These are phyloP conservation scores for Australoheros facetus DNA, from an alignment of 2,797 vertebrate genomes.

Conservation along the genomic window DNA sequence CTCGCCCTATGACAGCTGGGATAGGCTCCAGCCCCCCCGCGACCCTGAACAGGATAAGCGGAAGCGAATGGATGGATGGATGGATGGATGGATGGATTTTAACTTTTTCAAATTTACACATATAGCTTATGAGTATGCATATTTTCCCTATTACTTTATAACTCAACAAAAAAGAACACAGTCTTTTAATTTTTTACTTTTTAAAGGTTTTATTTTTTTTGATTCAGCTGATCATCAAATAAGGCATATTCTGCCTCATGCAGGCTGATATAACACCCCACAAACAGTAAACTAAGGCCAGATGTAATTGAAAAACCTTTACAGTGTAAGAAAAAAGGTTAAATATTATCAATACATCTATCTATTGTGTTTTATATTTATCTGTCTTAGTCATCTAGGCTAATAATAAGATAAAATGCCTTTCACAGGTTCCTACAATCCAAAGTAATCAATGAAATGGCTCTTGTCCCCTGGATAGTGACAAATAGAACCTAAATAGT, in stretches of 20 bases:
- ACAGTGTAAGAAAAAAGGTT: accelerated
- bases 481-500: not conserved
- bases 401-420: not conserved
- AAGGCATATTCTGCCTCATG: not conserved
- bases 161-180: not conserved
- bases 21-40: too few relatives aligned
- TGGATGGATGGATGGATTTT: too few relatives aligned
- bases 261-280: not conserved
- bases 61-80: too few relatives aligned
- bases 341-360: not conserved
- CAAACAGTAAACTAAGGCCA: not conserved
- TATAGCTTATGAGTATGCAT: not conserved
- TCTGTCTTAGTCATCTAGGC: not conserved
- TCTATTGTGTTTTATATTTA: not conserved
- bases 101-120: not conserved
- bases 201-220: not conserved
- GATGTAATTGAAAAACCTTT: not conserved
- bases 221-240: not conserved
- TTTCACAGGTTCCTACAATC: not conserved
- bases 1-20: too few relatives aligned
- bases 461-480: not conserved
- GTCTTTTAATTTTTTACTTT: too few relatives aligned
- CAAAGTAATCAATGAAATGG: not conserved
- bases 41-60: too few relatives aligned
- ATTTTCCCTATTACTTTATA: not conserved